Evolutionary conservation across 37 sponge, comb jelly and placozoan species (phyloP).

Genomic region (Dysidea cf. avara): DNA sequence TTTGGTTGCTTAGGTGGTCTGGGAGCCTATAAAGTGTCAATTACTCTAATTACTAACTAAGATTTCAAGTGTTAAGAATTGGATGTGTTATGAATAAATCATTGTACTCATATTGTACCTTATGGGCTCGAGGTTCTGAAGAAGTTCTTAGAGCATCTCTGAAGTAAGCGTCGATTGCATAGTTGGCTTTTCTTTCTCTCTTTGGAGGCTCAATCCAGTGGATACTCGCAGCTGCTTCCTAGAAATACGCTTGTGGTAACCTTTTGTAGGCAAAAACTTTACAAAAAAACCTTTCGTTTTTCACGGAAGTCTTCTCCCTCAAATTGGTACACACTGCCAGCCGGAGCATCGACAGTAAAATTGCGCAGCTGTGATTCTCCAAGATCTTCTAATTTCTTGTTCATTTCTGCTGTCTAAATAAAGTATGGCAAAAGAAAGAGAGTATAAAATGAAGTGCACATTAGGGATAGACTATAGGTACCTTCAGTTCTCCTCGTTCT

Average conservation of each 20-base stretch:
- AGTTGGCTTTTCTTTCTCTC: conserved; percentile 94
- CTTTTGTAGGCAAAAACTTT: not conserved
- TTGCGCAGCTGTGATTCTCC: conserved; percentile 84
- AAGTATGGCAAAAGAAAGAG: not conserved
- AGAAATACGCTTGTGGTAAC: not conserved
- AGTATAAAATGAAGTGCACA: not conserved
- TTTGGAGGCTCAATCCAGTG: conserved; percentile 99
- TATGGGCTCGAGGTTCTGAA: conserved; percentile 88
- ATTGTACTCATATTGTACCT: conserved; percentile 17
- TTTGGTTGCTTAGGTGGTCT: conserved; percentile 97
- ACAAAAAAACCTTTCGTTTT: conserved; percentile 65
- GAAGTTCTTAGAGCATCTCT: conserved; percentile 90
- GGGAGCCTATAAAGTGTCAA: conserved; percentile 75
- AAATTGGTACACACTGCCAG: conserved; percentile 88
- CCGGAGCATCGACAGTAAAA: conserved; percentile 89
- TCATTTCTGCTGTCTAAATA: conserved; percentile 69
- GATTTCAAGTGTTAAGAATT: no score
- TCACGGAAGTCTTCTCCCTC: conserved; percentile 96
- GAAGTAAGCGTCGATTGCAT: conserved; percentile 97
- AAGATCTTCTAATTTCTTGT: conserved; percentile 69
- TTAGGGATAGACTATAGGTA: not conserved
- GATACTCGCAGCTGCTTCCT: conserved; percentile 42
- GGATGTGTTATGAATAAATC: no score
- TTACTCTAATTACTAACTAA: no score
- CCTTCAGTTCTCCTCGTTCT: conserved; percentile 79